phyloP scores from a whole-genome alignment of 2,113 vertebrate genomes.

The Corythornis madagascariensis region DNA sequence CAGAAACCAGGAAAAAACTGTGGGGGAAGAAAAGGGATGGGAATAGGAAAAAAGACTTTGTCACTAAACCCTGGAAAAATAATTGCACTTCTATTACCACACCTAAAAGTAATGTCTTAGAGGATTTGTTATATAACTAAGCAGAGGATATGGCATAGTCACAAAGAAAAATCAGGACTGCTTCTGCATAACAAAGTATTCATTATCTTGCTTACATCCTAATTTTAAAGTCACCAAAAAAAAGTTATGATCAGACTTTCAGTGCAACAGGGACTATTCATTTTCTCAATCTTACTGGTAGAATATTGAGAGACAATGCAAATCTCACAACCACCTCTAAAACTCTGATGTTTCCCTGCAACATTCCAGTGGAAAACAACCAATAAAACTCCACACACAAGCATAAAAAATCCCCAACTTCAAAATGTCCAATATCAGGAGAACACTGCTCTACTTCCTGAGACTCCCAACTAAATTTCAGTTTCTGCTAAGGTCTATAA shows the following conservation, averaged over 20 bases:
- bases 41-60: background rate
- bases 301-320: background rate
- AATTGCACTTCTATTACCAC: background rate
- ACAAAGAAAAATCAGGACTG: background rate
- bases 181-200: background rate
- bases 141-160: background rate
- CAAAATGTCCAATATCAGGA: background rate
- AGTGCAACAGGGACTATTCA: background rate
- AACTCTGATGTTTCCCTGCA: background rate
- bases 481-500: background rate
- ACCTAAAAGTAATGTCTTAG: background rate
- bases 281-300: background rate
- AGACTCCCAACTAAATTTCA: background rate
- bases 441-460: background rate
- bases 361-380: background rate
- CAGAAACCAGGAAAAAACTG: background rate
- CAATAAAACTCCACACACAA: background rate
- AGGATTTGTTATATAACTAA: background rate
- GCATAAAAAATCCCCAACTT: background rate
- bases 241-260: background rate
- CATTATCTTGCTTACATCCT: background rate
- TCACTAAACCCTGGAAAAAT: background rate
- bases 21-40: too few relatives aligned
- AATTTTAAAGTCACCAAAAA: background rate
- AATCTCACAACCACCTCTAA: background rate